These are phyloP conservation scores for Ia io DNA, from an alignment of 2,113 vertebrate species.

Conservation along the genomic window DNA sequence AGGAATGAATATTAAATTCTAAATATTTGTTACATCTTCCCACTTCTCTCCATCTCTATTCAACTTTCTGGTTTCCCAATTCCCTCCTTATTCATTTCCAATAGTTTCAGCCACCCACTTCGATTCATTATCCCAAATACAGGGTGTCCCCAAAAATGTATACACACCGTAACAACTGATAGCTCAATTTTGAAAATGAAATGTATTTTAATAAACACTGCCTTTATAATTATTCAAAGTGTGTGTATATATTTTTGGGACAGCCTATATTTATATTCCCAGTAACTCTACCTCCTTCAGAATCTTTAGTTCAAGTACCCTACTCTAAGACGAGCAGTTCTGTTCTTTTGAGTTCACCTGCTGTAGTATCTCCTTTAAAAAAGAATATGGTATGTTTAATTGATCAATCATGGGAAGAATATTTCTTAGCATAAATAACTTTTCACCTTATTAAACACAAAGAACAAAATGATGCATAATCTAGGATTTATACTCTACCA, in stretches of 20 bases:
- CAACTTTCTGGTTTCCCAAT: neutral
- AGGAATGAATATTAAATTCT: neutral
- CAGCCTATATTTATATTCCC: neutral
- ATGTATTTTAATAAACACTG: too few species aligned
- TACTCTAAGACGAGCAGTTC: neutral
- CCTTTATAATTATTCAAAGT: too few species aligned
- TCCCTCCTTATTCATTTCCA: neutral
- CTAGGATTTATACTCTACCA: neutral
- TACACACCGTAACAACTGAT: too few species aligned
- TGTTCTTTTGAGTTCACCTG: too few species aligned
- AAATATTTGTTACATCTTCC: neutral
- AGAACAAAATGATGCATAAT: neutral
- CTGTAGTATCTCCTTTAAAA: neutral
- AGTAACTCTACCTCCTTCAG: too few species aligned
- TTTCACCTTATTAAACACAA: neutral
- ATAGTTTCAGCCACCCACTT: neutral
- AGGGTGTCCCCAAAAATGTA: too few species aligned
- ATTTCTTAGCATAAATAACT: neutral
- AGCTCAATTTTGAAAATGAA: too few species aligned
- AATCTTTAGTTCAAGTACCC: neutral
- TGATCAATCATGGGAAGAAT: neutral
- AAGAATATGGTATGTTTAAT: neutral
- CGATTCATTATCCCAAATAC: neutral
- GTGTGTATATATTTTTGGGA: too few species aligned
- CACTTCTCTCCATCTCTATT: neutral